Evolutionary conservation across 2,888 invertebrate genomes (phyloP).

Genomic region (Oligia latruncula): DNA sequence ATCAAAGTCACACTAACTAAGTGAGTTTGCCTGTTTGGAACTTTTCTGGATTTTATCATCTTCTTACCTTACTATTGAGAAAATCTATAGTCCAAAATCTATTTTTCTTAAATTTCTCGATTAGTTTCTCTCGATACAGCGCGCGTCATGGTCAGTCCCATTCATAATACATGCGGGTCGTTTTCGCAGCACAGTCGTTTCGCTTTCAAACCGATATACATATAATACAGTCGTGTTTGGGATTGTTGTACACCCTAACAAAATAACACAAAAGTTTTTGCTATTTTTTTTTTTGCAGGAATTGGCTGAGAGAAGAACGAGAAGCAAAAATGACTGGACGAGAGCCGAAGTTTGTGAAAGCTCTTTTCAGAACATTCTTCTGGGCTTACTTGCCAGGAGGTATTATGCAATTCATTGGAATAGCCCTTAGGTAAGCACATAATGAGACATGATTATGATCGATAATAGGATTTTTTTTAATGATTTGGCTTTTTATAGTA

Average conservation of each 20-base stretch:
- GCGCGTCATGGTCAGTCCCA: background rate
- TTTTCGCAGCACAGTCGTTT: background rate
- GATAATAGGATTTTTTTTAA: background rate
- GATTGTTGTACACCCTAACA: background rate
- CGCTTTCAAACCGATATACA: background rate
- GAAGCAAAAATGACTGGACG: slow-evolving; percentile 75
- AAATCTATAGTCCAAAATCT: background rate
- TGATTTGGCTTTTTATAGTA: background rate
- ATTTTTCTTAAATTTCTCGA: background rate
- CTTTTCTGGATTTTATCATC: background rate
- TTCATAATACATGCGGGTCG: background rate
- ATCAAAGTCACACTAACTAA: background rate
- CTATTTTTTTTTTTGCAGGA: slow-evolving; percentile 68
- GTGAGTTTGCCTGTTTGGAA: background rate
- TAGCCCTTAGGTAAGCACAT: slow-evolving; percentile 76
- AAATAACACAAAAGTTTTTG: background rate
- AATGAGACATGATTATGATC: background rate
- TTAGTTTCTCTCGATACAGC: background rate
- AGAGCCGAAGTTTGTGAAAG: slow-evolving; percentile 78
- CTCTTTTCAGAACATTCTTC: slow-evolving; percentile 77
- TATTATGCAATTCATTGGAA: slow-evolving; percentile 77
- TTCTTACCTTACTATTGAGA: background rate
- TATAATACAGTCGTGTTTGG: background rate
- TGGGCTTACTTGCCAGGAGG: slow-evolving; percentile 83
- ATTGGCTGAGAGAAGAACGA: slow-evolving; percentile 81